Conservation (phyloP, 2,797 vertebrate genomes). For the Enoplosus armatus region DNA sequence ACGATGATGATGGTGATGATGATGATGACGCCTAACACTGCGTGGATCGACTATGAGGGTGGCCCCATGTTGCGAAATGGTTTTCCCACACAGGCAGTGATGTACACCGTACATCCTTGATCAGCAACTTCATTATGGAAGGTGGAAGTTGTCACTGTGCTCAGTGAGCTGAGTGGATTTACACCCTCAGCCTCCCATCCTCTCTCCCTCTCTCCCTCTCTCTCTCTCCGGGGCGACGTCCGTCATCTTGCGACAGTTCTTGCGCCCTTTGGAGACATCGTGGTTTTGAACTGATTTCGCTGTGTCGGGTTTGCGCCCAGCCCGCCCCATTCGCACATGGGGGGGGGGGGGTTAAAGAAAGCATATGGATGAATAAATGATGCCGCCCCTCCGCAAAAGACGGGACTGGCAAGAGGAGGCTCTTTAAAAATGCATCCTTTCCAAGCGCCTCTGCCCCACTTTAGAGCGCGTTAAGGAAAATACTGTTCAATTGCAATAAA, state of each 20-base stretch:
- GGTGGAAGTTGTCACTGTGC: conserved; percentile 63
- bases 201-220: no score
- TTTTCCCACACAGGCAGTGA: conserved; percentile 32
- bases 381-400: conserved; percentile 69
- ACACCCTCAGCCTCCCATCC: conserved; percentile 57
- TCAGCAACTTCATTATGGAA: conserved; percentile 58
- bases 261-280: conserved; percentile 63
- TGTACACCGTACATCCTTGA: conserved; percentile 32
- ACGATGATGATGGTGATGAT: conserved; percentile 17
- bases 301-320: conserved; percentile 27
- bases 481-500: conserved; percentile 37
- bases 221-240: conserved; percentile 70
- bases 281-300: conserved; percentile 59
- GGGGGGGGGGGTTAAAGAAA: conserved; percentile 74
- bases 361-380: conserved; percentile 83
- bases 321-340: conserved; percentile 58
- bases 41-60: conserved; percentile 17
- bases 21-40: conserved; percentile 29
- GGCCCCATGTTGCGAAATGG: conserved; percentile 22
- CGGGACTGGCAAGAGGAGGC: conserved; percentile 66
- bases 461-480: conserved; percentile 69
- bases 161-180: conserved; percentile 47
- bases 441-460: conserved; percentile 80
- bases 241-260: conserved; percentile 78
- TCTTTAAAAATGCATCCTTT: conserved; percentile 83